A percentile compares a stretch with the other conserved stretches of the same genome.
phyloP scores from a whole-genome alignment of 2,888 invertebrate species.

The Brachylomia viminalis region DNA sequence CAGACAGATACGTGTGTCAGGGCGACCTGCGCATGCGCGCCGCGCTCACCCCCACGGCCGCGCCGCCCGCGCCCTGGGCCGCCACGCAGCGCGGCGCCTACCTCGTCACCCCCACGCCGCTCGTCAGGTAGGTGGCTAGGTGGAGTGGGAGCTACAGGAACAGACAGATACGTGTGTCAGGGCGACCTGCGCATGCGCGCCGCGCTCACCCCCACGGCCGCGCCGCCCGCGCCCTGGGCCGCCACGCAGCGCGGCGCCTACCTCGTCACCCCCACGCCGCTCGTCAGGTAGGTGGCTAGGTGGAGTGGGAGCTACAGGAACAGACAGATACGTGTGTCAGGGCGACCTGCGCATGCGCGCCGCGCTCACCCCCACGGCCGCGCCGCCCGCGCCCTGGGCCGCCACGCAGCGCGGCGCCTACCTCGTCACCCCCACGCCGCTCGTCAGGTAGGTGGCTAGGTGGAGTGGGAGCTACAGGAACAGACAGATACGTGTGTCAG shows the following conservation, averaged over 20 bases:
- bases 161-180: too few species aligned
- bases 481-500: too few species aligned
- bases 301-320: too few species aligned
- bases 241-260: constrained; percentile 93
- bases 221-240: constrained; percentile 97
- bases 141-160: too few species aligned
- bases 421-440: constrained; percentile 91
- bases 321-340: too few species aligned
- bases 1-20: background rate
- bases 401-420: constrained; percentile 93
- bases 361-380: constrained; percentile 93
- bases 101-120: constrained; percentile 91
- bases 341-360: constrained; percentile 91
- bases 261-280: constrained; percentile 91
- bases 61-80: constrained; percentile 97
- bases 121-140: constrained; percentile 78
- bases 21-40: constrained; percentile 91
- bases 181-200: constrained; percentile 93
- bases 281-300: constrained; percentile 78
- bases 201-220: constrained; percentile 93
- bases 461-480: too few species aligned
- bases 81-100: constrained; percentile 93
- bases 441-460: constrained; percentile 78
- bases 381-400: constrained; percentile 97
- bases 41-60: constrained; percentile 93